phyloP scores from a whole-genome alignment of 2,797 vertebrate genomes.

The Rhodeus uyekii region DNA sequence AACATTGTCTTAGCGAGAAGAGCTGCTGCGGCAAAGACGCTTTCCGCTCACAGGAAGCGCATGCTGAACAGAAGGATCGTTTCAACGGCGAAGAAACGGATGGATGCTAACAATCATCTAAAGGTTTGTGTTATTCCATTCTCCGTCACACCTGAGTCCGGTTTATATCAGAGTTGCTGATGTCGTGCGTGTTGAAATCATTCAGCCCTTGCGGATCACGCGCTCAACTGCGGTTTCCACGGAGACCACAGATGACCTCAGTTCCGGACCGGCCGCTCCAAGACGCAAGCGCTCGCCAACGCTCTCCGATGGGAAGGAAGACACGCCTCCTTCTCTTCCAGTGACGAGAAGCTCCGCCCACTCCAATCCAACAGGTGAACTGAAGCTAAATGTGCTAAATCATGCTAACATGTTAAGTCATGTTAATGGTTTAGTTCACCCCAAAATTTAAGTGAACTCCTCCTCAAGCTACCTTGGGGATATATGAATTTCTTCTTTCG shows the following conservation, averaged over 20 bases:
- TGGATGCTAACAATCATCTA: neutral
- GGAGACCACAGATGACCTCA: neutral
- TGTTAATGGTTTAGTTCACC: too few relatives aligned
- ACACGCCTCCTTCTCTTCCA: neutral
- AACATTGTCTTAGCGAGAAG: neutral
- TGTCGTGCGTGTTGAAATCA: neutral
- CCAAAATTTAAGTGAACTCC: too few relatives aligned
- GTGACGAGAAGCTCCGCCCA: neutral
- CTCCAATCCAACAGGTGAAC: conserved; percentile 28
- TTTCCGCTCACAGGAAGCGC: neutral
- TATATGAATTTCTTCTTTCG: too few relatives aligned
- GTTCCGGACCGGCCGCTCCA: neutral
- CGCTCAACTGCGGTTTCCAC: neutral
- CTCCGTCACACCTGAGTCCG: neutral
- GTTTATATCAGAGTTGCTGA: neutral
- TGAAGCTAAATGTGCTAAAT: neutral
- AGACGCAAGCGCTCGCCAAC: neutral
- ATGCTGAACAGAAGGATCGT: neutral
- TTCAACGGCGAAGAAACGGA: neutral
- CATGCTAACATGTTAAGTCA: neutral
- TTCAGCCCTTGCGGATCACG: neutral
- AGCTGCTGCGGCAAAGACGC: neutral
- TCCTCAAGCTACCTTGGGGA: too few relatives aligned
- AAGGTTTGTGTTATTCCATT: conserved; percentile 2
- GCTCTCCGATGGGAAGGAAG: neutral